A percentile compares a stretch with the other conserved stretches of the same genome.
Conservation (phyloP, 1,140 invertebrate species). For the Drosophila parvula region DNA sequence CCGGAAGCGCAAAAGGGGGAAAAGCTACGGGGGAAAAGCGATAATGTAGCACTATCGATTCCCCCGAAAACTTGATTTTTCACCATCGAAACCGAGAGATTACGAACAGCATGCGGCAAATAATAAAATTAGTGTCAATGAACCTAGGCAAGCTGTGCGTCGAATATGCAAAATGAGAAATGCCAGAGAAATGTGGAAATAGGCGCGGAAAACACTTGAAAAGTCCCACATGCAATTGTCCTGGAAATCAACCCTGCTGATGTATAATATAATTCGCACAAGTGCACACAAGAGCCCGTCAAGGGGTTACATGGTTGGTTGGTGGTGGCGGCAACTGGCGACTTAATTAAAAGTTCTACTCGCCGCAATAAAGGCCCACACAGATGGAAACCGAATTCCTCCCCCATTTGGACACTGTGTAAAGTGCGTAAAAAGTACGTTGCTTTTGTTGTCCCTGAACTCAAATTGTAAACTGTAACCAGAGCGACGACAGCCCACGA, state of each 20-base stretch:
- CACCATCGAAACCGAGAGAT: constrained; percentile 20
- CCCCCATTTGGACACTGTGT: constrained; percentile 41
- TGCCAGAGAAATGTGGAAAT: constrained; percentile 2
- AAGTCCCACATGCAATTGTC: constrained; percentile 31
- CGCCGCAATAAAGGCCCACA: constrained; percentile 39
- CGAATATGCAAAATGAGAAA: constrained; percentile 15
- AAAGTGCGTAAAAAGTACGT: constrained; percentile 51
- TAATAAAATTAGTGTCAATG: constrained; percentile 32
- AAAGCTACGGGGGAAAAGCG: not conserved
- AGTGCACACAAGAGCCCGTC: not conserved
- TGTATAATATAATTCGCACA: constrained; percentile 38
- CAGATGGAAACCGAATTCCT: constrained; percentile 24
- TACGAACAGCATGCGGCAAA: constrained; percentile 20
- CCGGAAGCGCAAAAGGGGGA: constrained; percentile 18
- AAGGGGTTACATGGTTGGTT: constrained; percentile 40
- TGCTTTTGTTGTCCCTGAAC: constrained; percentile 66
- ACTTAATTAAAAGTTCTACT: constrained; percentile 73
- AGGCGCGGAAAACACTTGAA: constrained; percentile 16
- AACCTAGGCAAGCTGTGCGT: constrained; percentile 18
- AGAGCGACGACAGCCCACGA: constrained; percentile 40
- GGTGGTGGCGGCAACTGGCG: constrained; percentile 12
- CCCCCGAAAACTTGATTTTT: constrained; percentile 42
- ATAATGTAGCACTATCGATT: constrained; percentile 58
- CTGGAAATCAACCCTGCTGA: constrained; percentile 33
- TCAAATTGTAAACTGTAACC: constrained; percentile 71